phyloP scores from a whole-genome alignment of 2,888 invertebrate species.

The Nemurella pictetii region DNA sequence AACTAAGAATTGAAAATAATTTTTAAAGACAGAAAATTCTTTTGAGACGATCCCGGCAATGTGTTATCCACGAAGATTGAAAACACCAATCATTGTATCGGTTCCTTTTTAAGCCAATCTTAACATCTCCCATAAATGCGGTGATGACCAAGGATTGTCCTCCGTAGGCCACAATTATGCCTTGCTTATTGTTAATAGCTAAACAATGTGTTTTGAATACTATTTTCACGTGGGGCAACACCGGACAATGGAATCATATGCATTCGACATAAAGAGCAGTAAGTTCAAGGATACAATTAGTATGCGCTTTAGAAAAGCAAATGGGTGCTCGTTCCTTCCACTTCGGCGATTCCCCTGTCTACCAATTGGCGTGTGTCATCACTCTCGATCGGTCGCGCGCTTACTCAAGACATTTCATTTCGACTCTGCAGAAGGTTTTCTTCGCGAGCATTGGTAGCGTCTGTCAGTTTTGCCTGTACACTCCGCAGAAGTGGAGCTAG shows the following conservation, averaged over 20 bases:
- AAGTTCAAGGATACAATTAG: not conserved
- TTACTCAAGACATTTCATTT: not conserved
- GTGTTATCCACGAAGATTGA: too few relatives aligned
- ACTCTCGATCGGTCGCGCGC: not conserved
- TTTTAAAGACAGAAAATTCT: too few relatives aligned
- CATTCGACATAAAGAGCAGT: not conserved
- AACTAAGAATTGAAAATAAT: too few relatives aligned
- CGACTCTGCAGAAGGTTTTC: not conserved
- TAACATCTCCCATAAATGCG: too few relatives aligned
- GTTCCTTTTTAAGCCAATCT: too few relatives aligned
- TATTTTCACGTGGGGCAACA: not conserved
- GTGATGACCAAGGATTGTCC: too few relatives aligned
- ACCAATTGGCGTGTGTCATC: not conserved
- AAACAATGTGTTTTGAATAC: not conserved
- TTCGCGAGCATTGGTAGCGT: not conserved
- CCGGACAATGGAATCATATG: not conserved
- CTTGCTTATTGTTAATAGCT: too few relatives aligned
- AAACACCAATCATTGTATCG: too few relatives aligned
- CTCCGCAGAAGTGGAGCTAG: not conserved
- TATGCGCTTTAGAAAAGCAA: not conserved
- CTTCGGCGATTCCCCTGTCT: not conserved
- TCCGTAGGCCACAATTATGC: too few relatives aligned
- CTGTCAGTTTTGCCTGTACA: not conserved
- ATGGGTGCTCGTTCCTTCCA: not conserved
- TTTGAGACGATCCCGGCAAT: too few relatives aligned